Percentiles rank a stretch among this genome's conserved stretches.
Evolutionary conservation across 2,888 invertebrate species (phyloP).

Genomic region (Venusia cambrica): DNA sequence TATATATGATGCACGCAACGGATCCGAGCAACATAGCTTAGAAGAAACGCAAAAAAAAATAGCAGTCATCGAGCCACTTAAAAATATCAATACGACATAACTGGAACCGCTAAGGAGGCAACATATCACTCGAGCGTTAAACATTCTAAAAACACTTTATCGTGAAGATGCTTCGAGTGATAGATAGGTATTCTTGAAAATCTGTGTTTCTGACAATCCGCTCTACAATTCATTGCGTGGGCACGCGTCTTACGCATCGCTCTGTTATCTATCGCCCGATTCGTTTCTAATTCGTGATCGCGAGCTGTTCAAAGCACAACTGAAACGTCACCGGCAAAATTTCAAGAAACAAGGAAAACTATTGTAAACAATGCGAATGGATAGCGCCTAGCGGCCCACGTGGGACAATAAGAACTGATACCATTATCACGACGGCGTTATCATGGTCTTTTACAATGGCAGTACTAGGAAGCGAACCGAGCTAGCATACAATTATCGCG

Average conservation of each 20-base stretch:
- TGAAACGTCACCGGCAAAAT: constrained; percentile 25
- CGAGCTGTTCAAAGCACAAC: constrained; percentile 1
- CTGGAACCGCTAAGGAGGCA: constrained; percentile 18
- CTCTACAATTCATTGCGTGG: constrained; percentile 14
- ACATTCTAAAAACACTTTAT: constrained; percentile 22
- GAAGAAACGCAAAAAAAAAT: constrained; percentile 2
- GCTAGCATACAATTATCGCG: constrained; percentile 58
- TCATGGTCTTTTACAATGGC: constrained; percentile 53
- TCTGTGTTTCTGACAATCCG: constrained; percentile 15
- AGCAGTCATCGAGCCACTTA: constrained; percentile 3
- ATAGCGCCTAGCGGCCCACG: constrained; percentile 30
- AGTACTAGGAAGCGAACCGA: constrained; percentile 59
- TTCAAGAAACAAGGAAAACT: constrained; percentile 33
- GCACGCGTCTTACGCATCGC: constrained; percentile 22
- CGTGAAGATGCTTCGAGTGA: constrained; percentile 16
- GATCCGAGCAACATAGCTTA: no score
- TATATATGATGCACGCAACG: no score
- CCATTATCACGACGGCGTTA: constrained; percentile 64
- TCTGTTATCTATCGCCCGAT: constrained; percentile 20
- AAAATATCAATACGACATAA: constrained; percentile 10
- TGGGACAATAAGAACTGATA: constrained; percentile 53
- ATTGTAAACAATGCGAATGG: constrained; percentile 34
- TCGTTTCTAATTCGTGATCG: constrained; percentile 19
- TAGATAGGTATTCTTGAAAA: constrained; percentile 20
- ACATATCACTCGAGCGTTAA: constrained; percentile 15